These are phyloP conservation scores for Drosophila prolongata DNA, from an alignment of 2,888 invertebrate genomes.

Conservation along the genomic window DNA sequence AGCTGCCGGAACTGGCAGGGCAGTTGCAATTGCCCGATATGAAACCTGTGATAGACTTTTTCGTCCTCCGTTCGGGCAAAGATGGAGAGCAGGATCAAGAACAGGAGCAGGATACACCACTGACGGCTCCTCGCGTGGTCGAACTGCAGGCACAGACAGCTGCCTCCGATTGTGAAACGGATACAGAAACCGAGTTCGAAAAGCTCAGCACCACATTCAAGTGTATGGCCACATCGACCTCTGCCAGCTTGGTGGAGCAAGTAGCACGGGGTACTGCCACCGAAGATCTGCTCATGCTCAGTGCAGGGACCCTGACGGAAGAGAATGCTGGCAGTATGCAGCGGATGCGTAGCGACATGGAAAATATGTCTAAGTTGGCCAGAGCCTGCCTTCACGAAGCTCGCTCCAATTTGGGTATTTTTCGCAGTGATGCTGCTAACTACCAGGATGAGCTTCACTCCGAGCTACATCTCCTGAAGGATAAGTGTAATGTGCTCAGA, in stretches of 20 bases:
- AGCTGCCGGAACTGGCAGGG: slow-evolving; percentile 89
- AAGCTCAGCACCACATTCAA: slow-evolving; percentile 86
- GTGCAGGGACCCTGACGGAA: slow-evolving; percentile 83
- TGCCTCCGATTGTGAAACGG: slow-evolving; percentile 92
- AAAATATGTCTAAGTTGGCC: slow-evolving; percentile 85
- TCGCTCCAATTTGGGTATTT: slow-evolving; percentile 86
- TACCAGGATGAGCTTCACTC: slow-evolving; percentile 86
- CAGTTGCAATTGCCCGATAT: slow-evolving; percentile 89
- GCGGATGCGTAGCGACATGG: slow-evolving; percentile 86
- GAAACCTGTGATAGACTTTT: slow-evolving; percentile 89
- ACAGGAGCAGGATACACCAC: slow-evolving; percentile 19
- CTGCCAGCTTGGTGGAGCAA: slow-evolving; percentile 60
- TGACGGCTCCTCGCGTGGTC: slow-evolving; percentile 50
- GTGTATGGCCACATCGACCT: slow-evolving; percentile 75
- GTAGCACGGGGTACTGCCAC: slow-evolving; percentile 78
- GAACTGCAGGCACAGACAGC: slow-evolving; percentile 84
- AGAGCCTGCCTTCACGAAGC: slow-evolving; percentile 86
- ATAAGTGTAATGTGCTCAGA: slow-evolving; percentile 86
- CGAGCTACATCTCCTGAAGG: slow-evolving; percentile 85
- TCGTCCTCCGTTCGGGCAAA: slow-evolving; percentile 85
- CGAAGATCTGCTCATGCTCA: slow-evolving; percentile 74
- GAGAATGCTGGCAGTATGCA: slow-evolving; percentile 88
- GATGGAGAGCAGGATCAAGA: slow-evolving; percentile 50
- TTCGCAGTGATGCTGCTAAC: slow-evolving; percentile 86
- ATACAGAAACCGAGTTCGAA: slow-evolving; percentile 91